Conservation (phyloP, 2,888 invertebrate genomes). For the Mechanitis messenoides region DNA sequence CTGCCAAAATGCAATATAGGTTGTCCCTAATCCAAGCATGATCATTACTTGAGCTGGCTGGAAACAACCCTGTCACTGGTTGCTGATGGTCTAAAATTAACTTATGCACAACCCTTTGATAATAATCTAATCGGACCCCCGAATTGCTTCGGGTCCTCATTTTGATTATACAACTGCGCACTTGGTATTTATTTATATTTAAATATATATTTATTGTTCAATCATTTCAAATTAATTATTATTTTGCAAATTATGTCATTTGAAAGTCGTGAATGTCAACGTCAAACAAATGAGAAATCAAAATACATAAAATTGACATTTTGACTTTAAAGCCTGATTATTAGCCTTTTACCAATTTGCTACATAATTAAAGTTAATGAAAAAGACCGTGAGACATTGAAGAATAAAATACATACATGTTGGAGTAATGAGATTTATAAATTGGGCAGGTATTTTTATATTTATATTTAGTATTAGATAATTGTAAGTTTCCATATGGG, state of each 20-base stretch:
- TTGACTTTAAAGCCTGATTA: no score
- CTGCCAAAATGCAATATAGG: slow-evolving; percentile 96
- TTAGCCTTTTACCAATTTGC: no score
- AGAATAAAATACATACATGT: no score
- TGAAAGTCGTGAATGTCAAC: slow-evolving; percentile 56
- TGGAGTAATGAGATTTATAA: no score
- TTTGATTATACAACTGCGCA: slow-evolving; percentile 33
- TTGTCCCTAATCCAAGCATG: slow-evolving; percentile 99
- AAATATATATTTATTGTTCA: slow-evolving; percentile 1
- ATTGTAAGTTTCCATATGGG: no score
- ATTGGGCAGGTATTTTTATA: no score
- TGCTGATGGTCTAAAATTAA: slow-evolving; percentile 96
- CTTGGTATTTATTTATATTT: slow-evolving; percentile 10
- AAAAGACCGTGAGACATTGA: no score
- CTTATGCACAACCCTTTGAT: slow-evolving; percentile 94
- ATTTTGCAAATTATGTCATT: slow-evolving; percentile 46
- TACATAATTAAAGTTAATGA: no score
- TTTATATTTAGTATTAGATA: no score
- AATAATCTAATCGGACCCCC: slow-evolving; percentile 95
- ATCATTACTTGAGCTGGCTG: slow-evolving; percentile 88
- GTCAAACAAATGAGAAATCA: background rate
- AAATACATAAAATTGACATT: background rate
- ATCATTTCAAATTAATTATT: slow-evolving; percentile 20
- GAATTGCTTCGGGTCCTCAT: slow-evolving; percentile 94
- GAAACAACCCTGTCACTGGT: slow-evolving; percentile 97